These are phyloP conservation scores for Dorcus hopei DNA, from an alignment of 2,888 invertebrate genomes.

Conservation along the genomic window DNA sequence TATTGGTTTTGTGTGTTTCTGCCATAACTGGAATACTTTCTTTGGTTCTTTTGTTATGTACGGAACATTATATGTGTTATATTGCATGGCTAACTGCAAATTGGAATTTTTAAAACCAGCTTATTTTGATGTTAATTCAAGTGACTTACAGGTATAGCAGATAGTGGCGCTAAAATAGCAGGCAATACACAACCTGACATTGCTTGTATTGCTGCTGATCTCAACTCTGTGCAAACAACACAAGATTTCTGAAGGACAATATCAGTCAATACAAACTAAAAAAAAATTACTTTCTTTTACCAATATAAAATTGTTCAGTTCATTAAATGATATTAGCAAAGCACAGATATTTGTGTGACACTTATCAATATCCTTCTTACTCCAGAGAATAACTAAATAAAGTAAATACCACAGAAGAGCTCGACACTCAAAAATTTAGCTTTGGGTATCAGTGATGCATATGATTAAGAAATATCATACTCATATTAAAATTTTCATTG, in stretches of 20 bases:
- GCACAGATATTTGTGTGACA: too few relatives aligned
- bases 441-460: too few relatives aligned
- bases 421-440: too few relatives aligned
- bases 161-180: constrained; percentile 56
- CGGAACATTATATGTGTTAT: constrained; percentile 63
- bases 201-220: constrained; percentile 57
- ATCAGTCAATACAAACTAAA: constrained; percentile 56
- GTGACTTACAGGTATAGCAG: constrained; percentile 58
- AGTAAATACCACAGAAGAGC: too few relatives aligned
- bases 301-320: too few relatives aligned
- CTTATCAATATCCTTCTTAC: too few relatives aligned
- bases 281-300: constrained; percentile 17
- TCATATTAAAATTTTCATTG: neutral
- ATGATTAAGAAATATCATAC: too few relatives aligned
- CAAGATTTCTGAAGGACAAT: constrained; percentile 61
- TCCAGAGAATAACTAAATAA: too few relatives aligned
- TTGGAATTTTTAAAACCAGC: neutral
- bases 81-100: constrained; percentile 61
- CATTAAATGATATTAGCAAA: too few relatives aligned
- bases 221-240: constrained; percentile 63
- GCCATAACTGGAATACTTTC: constrained; percentile 54
- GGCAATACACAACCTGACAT: constrained; percentile 59
- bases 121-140: neutral
- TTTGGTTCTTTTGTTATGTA: constrained; percentile 56
- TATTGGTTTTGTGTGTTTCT: constrained; percentile 56